Evolutionary conservation across 2,797 vertebrate species (phyloP).

Genomic region (Kryptolebias ocellatus): DNA sequence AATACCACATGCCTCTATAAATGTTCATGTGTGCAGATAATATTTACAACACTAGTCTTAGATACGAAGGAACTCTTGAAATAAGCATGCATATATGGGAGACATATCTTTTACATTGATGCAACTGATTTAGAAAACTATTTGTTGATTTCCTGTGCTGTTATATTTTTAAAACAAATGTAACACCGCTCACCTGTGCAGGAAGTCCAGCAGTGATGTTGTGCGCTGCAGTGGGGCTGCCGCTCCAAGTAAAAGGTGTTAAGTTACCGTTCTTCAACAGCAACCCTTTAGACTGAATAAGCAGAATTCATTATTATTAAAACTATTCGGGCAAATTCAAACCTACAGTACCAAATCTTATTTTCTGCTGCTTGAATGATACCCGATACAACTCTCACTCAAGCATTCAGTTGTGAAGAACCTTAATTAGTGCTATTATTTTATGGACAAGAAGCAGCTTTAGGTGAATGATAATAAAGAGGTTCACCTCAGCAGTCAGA

Average conservation of each 20-base stretch:
- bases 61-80: constrained; percentile 8
- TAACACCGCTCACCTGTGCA: constrained; percentile 67
- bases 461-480: neutral
- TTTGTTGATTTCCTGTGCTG: neutral
- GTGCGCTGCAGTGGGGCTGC: constrained; percentile 76
- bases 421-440: neutral
- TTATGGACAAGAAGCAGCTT: neutral
- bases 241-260: constrained; percentile 77
- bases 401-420: neutral
- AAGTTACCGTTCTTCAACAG: constrained; percentile 78
- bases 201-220: constrained; percentile 87
- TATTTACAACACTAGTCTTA: constrained; percentile 16
- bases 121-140: neutral
- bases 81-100: neutral
- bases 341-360: neutral
- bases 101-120: neutral
- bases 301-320: constrained; percentile 5
- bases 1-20: constrained; percentile 37
- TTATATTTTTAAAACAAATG: neutral
- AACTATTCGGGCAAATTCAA: neutral
- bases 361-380: neutral
- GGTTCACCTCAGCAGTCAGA: constrained; percentile 82
- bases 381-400: neutral
- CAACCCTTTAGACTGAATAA: constrained; percentile 55
- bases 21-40: constrained; percentile 14